phyloP scores from a whole-genome alignment of 2,888 invertebrate genomes.

The Euzophera pinguis region DNA sequence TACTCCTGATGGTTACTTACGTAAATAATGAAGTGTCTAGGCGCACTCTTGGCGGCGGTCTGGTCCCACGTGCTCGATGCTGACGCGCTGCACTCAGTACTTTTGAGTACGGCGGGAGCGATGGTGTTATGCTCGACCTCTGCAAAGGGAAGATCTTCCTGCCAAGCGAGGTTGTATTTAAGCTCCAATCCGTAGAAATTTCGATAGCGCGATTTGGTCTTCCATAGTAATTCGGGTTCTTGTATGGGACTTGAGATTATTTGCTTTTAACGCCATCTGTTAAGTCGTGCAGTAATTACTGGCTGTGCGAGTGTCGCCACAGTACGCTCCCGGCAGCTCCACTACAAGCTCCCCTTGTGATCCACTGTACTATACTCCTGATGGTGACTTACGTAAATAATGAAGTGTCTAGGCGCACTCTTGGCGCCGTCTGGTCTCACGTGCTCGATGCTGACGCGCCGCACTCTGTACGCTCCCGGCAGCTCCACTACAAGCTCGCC shows the following conservation, averaged over 20 bases:
- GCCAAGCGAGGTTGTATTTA: too few relatives aligned
- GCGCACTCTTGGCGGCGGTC: constrained; percentile 64
- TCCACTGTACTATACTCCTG: constrained; percentile 39
- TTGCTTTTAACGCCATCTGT: too few relatives aligned
- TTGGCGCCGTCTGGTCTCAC: constrained; percentile 59
- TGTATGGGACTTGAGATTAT: too few relatives aligned
- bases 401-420: constrained; percentile 64
- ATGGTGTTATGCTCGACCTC: too few relatives aligned
- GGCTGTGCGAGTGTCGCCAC: too few relatives aligned
- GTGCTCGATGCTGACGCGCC: constrained; percentile 56
- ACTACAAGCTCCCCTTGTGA: constrained; percentile 59
- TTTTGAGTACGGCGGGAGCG: too few relatives aligned
- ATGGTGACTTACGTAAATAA: constrained; percentile 48
- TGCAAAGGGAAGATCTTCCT: too few relatives aligned
- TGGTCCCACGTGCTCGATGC: constrained; percentile 63
- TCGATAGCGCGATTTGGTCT: too few relatives aligned
- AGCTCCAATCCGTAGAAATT: too few relatives aligned
- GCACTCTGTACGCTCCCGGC: constrained; percentile 34
- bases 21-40: constrained; percentile 54
- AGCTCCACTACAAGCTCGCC: constrained; percentile 60
- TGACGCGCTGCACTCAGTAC: constrained; percentile 39
- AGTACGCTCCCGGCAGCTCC: constrained; percentile 37
- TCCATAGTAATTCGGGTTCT: too few relatives aligned
- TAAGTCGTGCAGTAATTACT: too few relatives aligned
- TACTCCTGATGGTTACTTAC: constrained; percentile 37